These are phyloP conservation scores for Euphonia xanthogaster DNA, from an alignment of 2,797 vertebrate species.

Conservation along the genomic window DNA sequence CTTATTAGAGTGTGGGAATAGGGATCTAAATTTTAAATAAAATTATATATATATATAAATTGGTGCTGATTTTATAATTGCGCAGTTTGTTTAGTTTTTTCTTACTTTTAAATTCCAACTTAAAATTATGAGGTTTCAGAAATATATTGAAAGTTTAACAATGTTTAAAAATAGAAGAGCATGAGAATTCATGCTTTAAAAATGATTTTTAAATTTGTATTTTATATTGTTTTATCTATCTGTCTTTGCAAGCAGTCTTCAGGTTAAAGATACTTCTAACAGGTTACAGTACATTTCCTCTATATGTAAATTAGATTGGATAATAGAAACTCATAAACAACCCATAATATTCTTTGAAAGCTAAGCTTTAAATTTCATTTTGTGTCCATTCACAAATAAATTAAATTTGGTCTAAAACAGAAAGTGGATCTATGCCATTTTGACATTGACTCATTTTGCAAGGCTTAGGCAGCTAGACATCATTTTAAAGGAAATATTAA, in stretches of 20 bases:
- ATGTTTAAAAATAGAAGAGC: conserved; percentile 92
- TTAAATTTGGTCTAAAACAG: conserved; percentile 82
- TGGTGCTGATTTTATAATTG: conserved; percentile 99
- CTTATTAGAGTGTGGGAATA: conserved; percentile 99
- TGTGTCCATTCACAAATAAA: conserved; percentile 87
- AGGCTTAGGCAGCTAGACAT: conserved; percentile 99
- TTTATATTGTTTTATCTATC: conserved; percentile 96
- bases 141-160: conserved; percentile 96
- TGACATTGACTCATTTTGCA: conserved; percentile 91
- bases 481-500: conserved; percentile 96
- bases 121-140: conserved; percentile 96
- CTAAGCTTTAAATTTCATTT: conserved; percentile 94
- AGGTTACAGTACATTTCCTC: conserved; percentile 96
- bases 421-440: conserved; percentile 85
- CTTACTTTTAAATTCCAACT: conserved; percentile 95
- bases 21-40: conserved; percentile 99
- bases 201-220: conserved; percentile 99
- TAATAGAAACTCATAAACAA: conserved; percentile 88
- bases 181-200: conserved; percentile 94
- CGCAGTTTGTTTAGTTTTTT: conserved; percentile 95
- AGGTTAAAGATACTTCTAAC: conserved; percentile 88
- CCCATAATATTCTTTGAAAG: conserved; percentile 88
- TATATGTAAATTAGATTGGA: conserved; percentile 99
- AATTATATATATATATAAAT: conserved; percentile 99
- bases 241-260: conserved; percentile 98